Evolutionary conservation across 1,140 invertebrate species (phyloP).

Genomic region (Ceratina calcarata): DNA sequence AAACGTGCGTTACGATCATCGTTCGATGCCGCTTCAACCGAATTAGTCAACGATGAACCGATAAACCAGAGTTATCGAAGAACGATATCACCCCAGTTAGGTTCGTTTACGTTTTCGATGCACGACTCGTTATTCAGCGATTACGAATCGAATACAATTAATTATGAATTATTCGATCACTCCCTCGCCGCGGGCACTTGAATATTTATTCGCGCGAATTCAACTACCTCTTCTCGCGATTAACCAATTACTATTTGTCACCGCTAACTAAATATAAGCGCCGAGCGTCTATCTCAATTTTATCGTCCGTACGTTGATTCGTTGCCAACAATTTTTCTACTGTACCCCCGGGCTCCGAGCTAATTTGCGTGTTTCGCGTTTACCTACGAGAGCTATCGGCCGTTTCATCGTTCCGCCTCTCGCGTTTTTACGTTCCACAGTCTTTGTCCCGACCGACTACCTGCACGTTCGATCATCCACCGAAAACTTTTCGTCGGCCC

Average conservation of each 20-base stretch:
- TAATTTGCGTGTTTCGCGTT: too few relatives aligned
- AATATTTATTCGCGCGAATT: conserved; percentile 4
- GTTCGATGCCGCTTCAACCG: too few relatives aligned
- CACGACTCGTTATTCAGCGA: conserved; percentile 10
- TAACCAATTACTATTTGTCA: conserved; percentile 1
- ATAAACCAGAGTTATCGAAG: too few relatives aligned
- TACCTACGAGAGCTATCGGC: too few relatives aligned
- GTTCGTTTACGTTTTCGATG: not conserved
- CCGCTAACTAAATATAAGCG: not conserved
- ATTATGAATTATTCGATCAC: conserved; percentile 17
- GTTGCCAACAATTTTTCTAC: not conserved
- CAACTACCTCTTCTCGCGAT: not conserved
- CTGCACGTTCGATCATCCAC: too few relatives aligned
- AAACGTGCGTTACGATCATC: too few relatives aligned
- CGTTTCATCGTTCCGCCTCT: too few relatives aligned
- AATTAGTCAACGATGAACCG: too few relatives aligned
- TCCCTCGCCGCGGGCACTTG: not conserved
- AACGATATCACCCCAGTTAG: not conserved
- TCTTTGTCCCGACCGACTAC: too few relatives aligned
- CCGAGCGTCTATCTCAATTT: not conserved
- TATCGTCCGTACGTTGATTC: not conserved
- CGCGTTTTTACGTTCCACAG: too few relatives aligned
- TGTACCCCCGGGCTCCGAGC: too few relatives aligned
- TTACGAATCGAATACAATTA: conserved; percentile 3
- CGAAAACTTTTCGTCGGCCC: too few relatives aligned